A percentile compares a stretch with the other conserved stretches of the same genome.
Evolutionary conservation across 1,140 invertebrate genomes (phyloP).

Genomic region (Brachionus asplanchnoidis): DNA sequence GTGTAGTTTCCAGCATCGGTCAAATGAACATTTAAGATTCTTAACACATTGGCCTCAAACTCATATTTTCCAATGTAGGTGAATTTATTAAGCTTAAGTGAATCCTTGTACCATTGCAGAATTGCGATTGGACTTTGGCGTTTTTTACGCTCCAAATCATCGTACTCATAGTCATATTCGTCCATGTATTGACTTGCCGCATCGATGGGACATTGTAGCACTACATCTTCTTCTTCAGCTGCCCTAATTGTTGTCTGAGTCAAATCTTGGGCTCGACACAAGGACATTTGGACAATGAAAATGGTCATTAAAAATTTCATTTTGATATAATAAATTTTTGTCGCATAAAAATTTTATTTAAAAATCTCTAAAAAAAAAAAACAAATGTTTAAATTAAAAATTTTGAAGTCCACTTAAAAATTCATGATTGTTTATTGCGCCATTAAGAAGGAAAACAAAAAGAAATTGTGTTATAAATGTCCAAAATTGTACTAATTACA

Average conservation of each 20-base stretch:
- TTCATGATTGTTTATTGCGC: neutral
- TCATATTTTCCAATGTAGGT: neutral
- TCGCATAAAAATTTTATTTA: neutral
- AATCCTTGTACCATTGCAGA: constrained; percentile 38
- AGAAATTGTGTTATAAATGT: neutral
- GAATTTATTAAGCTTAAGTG: neutral
- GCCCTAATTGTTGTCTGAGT: neutral
- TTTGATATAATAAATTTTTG: neutral
- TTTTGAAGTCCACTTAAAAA: neutral
- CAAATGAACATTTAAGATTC: neutral
- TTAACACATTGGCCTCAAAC: neutral
- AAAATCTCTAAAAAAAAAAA: neutral
- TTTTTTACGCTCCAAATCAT: neutral
- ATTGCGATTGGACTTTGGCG: neutral
- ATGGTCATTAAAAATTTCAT: neutral
- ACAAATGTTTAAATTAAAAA: neutral
- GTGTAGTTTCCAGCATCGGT: constrained; percentile 12
- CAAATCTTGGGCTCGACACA: neutral
- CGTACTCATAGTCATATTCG: neutral
- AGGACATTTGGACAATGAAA: neutral
- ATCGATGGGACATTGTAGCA: neutral
- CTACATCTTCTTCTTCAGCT: neutral
- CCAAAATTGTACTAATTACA: neutral
- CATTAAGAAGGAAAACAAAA: neutral
- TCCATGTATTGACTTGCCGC: neutral